Percentiles rank a stretch among this genome's conserved stretches.
Conservation (phyloP, 2,113 vertebrate species). For the Chionodraco myersi region DNA sequence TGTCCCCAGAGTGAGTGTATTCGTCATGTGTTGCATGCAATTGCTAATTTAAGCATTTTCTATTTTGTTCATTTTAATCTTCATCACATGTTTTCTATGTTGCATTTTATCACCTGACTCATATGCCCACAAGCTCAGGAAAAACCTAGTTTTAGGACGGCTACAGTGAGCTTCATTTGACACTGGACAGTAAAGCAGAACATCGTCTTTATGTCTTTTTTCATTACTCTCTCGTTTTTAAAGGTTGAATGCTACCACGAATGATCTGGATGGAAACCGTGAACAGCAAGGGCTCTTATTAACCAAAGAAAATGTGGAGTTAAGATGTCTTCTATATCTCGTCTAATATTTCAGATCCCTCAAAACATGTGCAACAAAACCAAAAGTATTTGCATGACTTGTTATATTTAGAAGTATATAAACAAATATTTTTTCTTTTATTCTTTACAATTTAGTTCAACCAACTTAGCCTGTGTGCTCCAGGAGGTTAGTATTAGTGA, state of each 20-base stretch:
- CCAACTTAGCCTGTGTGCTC: background rate
- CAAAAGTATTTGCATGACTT: background rate
- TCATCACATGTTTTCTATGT: slow-evolving; percentile 25
- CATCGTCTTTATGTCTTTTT: background rate
- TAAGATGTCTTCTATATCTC: background rate
- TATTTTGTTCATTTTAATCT: slow-evolving; percentile 18
- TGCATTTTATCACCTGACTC: slow-evolving; percentile 50
- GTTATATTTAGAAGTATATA: background rate
- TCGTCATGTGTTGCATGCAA: background rate
- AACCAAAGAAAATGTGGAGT: background rate
- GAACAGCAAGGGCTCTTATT: background rate
- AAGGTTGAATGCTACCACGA: slow-evolving; percentile 1
- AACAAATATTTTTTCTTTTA: background rate
- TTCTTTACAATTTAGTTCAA: slow-evolving; percentile 16
- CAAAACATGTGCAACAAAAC: background rate
- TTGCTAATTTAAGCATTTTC: background rate
- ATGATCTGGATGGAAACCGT: background rate
- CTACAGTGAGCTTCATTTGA: slow-evolving; percentile 12
- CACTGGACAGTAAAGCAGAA: background rate
- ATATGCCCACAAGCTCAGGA: slow-evolving; percentile 60
- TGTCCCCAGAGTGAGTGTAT: background rate
- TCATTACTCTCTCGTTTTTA: slow-evolving; percentile 6
- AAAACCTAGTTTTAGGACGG: slow-evolving; percentile 52
- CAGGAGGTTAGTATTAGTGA: slow-evolving; percentile 29
- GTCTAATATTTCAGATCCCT: background rate